Base-by-base conservation (phyloP, 2,888 invertebrate genomes). In the Leucania comma region DNA sequence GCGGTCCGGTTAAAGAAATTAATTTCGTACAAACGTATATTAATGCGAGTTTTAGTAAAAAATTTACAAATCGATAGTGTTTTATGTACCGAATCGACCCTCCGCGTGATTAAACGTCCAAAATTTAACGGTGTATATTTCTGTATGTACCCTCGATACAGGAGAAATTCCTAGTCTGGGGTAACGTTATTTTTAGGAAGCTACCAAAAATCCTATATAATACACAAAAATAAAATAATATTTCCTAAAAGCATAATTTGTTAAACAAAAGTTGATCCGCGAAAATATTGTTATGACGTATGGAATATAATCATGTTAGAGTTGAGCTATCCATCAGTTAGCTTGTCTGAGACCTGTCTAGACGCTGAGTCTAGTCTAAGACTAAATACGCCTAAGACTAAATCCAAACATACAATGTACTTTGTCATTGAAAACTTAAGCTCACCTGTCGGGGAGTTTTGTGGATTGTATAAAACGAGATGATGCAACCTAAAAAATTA, bases 241-340 rank as follows among this genome's bases (percentile, higher is more conserved):
- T 65, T 48, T 14, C 9, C 42, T 63, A 54, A 68, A 80, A 75
- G 68, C 65, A 22, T 65, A 24, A 63, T 68, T 56, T 68, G 53
- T 61, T 42, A 51, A 35, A 63, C n/a, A 50, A 50, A 42, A 14
- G 65, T 80, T 67, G 24, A 60, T 57, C 51, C n/a, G 1, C 32
- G 58, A 62, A 62, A 48, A 46, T n/a, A 59, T 57, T 60, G 20
- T 26, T 42, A 32, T 32, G 61, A 59, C 14, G 42, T 32, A 60
- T 29, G 53, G 20, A 29, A 32, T 32, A 46, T 64, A 57, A 75
- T 76, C 57, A 67, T 46, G 20, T 38, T 57, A 50, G 53, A 66
- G 68, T 60, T 57, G 17, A 61, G 63, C 26, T 26, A 81, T 81
- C 50, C 14, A 68, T 78, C 75, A 78, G 56, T 42, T 24, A 42